Base-by-base conservation (phyloP, 2,113 vertebrate genomes). In the Marcusenius ussheri region DNA sequence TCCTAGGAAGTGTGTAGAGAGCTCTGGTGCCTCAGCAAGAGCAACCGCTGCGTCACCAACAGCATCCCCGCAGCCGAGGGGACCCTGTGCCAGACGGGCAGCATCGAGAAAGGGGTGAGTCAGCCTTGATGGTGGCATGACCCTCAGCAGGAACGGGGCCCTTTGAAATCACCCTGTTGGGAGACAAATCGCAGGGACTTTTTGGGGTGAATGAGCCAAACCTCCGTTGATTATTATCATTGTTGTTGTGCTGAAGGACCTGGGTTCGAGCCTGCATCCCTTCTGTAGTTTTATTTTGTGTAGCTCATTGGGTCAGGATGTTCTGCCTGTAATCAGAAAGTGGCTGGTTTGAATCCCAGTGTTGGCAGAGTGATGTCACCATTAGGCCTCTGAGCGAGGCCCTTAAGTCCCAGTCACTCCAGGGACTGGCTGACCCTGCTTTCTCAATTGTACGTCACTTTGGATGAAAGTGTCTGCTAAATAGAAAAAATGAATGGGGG, bases 1-100 rank as follows among this genome's bases (percentile, higher is more conserved):
- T 99, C 98, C 98, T 96, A 99, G 98, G 98, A 99, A 99, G 98
- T 99, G 97, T 99, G 98, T 98, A 99, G 98, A 99, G 98, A 99
- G 97, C 98, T 99, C 95, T 99, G 98, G 98, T 99, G 98, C 95
- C 98, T 99, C 93, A 99, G 98, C 97, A 99, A 99, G 97, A 99
- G 98, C 96, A 99, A 99, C 94, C 98, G 98, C 93, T 99, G 98
- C 96, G 98, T 99, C 93, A 99, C 98, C 66, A 99, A 99, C 95
- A 99, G 98, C 96, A 99, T 99, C 94, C 98, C 98, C 45, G 98
- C 98, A 47, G 98, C 98, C 45, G 98, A 99, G 93, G 98, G 98
- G 92, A 99, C 98, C 19, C 95, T 99, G 85, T 99, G 98, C 91
- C 98, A 99, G 94, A 99, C 97, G 13, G 97, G 96, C 92, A 98